Base-by-base conservation (phyloP, 2,113 vertebrate species). In the Lampris incognitus region DNA sequence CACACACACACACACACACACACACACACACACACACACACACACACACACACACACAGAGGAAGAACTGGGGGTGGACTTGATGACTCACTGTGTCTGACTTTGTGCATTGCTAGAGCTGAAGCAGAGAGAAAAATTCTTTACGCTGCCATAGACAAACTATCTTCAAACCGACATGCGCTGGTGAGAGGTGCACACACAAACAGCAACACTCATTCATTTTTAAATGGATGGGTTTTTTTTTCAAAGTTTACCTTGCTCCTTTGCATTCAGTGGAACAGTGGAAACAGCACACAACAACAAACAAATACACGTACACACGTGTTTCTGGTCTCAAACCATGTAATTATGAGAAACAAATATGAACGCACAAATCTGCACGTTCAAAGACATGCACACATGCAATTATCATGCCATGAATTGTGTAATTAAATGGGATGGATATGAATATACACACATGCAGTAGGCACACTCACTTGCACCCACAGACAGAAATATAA, bases 261-360 rank as follows among this genome's bases (percentile, higher is more conserved):
- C 24, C 24, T 24, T 24, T 24, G 24, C 24, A 24, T 24, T 24
- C 24, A 24, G 24, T 24, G 24, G 24, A 24, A 24, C 24, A 24
- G 24, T 24, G 24, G 24, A 24, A 24, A 24, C 24, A 24, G 24
- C 24, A 24, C 24, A 24, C 24, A 24, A 52, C 51, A 52, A 62
- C 39, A 62, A 24, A 49, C 44, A 49, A 37, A 46, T 7, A n/a
- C 51, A n/a, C n/a, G 51, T 13, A 54, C 10, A 54, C 4, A 54
- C 51, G n/a, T 5, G 5, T 10, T 5, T 41, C 60, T 54, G 4
- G 11, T 48, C 9, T 51, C 49, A 56, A 76, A 74, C 51, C 66
- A 44, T 58, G 64, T 76, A 76, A 85, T 85, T 71, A 86, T 70
- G 63, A 78, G 58, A 42, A 78, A 79, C 82, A 82, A 80, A 86